Evolutionary conservation across 2,113 vertebrate species (phyloP).

Genomic region (Tauraco erythrolophus): DNA sequence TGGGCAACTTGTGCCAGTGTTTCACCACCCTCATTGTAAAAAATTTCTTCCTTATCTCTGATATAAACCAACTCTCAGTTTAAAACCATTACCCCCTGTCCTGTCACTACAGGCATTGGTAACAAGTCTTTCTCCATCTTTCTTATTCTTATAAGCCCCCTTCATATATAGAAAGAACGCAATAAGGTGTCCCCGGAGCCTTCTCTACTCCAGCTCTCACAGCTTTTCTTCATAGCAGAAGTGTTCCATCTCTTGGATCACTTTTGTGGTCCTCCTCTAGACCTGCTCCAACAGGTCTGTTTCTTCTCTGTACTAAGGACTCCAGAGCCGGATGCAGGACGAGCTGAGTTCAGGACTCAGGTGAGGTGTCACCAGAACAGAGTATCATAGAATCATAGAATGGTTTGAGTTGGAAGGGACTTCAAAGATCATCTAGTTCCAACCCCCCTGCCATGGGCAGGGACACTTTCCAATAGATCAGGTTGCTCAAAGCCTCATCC

Average conservation of each 20-base stretch:
- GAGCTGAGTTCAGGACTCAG: background rate
- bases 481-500: no score
- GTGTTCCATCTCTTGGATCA: background rate
- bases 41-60: background rate
- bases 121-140: background rate
- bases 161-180: background rate
- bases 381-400: no score
- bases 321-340: no score
- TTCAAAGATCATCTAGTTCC: no score
- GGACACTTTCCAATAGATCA: no score
- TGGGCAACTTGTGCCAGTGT: background rate
- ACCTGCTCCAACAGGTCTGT: rapidly evolving
- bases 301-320: background rate
- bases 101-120: background rate
- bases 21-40: background rate
- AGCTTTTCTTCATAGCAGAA: background rate
- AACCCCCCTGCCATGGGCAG: no score
- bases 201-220: background rate
- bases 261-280: background rate
- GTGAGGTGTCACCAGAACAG: background rate
- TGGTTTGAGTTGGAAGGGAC: no score
- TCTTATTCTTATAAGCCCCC: background rate
- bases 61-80: background rate
- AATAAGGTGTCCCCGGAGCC: background rate
- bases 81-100: background rate